Evolutionary conservation across 2,797 vertebrate genomes (phyloP), one percentile per base, ranked within the genome.

Genomic region (Muscicapa striata): DNA sequence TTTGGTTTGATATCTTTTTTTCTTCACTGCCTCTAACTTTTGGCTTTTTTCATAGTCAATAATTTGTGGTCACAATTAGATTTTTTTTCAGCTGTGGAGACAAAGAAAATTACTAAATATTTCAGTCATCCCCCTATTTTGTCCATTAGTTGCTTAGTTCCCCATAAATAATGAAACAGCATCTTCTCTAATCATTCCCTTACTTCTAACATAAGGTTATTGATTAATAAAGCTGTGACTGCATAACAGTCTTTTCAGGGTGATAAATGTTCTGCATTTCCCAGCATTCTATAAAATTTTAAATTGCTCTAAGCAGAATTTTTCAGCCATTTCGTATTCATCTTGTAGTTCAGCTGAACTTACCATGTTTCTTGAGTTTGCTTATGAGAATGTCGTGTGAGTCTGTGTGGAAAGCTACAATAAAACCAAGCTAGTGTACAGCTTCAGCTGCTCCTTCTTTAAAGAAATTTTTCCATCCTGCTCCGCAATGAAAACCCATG

Each of bases 161-260:
- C 57, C 77, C 49, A 93, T 95, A 91, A 95, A 94, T 95, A 97
- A 95, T 95, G 57, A n/a, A 96, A 84, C 70, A 85, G 43, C 68
- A 68, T 89, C 61, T 94, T 89, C 70, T 84, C 51, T 93, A 89
- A 84, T 54, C 29, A 63, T 83, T 84, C 41, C 45, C 43, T 82
- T 75, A 46, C 72, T 85, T 91, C 74, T 78, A 94, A 66, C 69
- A 57, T 67, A 76, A 92, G 48, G 45, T 78, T 95, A 95, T 95
- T 93, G 94, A 95, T 96, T 94, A 93, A 93, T 92, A 92, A 92
- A 94, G 62, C 67, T 88, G 83, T 88, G 91, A 77, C 54, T 84
- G 58, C 69, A 55, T 90, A 95, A 80, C 49, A 92, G 54, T 68
- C 38, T 93, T 87, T 86, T 86, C 69, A 81, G 78, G 70, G 64